Evolutionary conservation across 2,797 vertebrate genomes (phyloP).

Genomic region (Acipenser ruthenus): DNA sequence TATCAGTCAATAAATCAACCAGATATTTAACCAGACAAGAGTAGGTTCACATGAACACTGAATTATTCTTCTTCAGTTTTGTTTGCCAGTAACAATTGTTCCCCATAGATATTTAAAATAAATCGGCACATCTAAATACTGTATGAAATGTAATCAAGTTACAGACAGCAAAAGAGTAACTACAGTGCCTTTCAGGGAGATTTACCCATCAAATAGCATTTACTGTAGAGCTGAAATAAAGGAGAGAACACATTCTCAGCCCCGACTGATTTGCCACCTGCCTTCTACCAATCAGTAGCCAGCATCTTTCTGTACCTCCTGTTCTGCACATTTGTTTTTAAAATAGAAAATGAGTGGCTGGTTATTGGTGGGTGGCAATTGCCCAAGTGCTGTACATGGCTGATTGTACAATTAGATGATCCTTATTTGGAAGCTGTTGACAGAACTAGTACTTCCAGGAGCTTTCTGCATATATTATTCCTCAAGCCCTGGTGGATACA

Average conservation of each 20-base stretch:
- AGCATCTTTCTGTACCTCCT: constrained; percentile 26
- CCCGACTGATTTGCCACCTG: constrained; percentile 42
- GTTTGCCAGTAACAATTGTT: too few species aligned
- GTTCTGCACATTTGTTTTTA: constrained; percentile 23
- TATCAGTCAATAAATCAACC: too few species aligned
- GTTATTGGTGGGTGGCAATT: constrained; percentile 47
- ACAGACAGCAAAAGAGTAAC: too few species aligned
- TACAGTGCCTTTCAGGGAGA: neutral
- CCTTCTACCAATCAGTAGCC: constrained; percentile 59
- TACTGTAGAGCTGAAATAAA: constrained; percentile 12
- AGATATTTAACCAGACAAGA: too few species aligned
- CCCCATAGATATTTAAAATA: too few species aligned
- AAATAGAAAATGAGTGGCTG: constrained; percentile 60
- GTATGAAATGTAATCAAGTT: too few species aligned
- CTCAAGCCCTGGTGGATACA: constrained; percentile 58
- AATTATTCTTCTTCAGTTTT: too few species aligned
- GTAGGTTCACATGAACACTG: too few species aligned
- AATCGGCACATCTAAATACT: too few species aligned
- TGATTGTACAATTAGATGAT: constrained; percentile 54
- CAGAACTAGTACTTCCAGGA: constrained; percentile 57
- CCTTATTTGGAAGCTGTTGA: constrained; percentile 80
- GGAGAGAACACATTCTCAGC: constrained; percentile 30
- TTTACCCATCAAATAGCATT: constrained; percentile 44
- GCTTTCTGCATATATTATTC: constrained; percentile 74
- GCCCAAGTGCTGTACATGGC: constrained; percentile 56